These are phyloP conservation scores for Drosophila busckii DNA, from an alignment of 1,140 invertebrate species.

Conservation along the genomic window DNA sequence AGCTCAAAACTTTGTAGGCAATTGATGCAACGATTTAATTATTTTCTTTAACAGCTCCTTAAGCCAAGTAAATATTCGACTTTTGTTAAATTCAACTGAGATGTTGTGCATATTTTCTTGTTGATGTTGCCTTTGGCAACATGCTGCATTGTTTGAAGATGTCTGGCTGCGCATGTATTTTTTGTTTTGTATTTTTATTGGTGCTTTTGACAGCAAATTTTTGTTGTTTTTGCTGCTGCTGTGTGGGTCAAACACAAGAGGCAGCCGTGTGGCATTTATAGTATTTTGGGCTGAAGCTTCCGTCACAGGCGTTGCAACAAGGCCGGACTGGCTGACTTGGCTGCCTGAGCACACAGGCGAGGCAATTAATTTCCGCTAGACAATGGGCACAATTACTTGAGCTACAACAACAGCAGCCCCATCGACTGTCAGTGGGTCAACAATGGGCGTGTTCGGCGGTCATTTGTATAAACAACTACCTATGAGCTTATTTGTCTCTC, in stretches of 20 bases:
- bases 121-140: no score
- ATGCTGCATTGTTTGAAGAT: no score
- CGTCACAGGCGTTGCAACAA: constrained; percentile 58
- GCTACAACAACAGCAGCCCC: neutral
- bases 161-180: neutral
- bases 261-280: constrained; percentile 19
- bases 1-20: no score
- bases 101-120: no score
- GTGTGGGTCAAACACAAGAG: neutral
- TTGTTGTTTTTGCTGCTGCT: constrained; percentile 2
- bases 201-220: constrained; percentile 5
- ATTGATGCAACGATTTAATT: no score
- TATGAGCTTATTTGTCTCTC: no score
- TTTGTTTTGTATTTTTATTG: neutral
- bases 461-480: neutral
- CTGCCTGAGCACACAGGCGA: constrained; percentile 7
- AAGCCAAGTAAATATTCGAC: no score
- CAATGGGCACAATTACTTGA: constrained; percentile 38
- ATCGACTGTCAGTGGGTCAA: constrained; percentile 26
- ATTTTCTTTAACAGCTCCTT: no score
- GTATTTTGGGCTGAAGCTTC: constrained; percentile 45
- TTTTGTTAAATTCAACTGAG: no score
- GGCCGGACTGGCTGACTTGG: constrained; percentile 16
- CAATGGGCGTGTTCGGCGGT: constrained; percentile 10
- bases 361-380: constrained; percentile 70